Evolutionary conservation across 2,113 vertebrate genomes (phyloP), one percentile per base, ranked within the genome.

Genomic region (Microtus richardsoni): DNA sequence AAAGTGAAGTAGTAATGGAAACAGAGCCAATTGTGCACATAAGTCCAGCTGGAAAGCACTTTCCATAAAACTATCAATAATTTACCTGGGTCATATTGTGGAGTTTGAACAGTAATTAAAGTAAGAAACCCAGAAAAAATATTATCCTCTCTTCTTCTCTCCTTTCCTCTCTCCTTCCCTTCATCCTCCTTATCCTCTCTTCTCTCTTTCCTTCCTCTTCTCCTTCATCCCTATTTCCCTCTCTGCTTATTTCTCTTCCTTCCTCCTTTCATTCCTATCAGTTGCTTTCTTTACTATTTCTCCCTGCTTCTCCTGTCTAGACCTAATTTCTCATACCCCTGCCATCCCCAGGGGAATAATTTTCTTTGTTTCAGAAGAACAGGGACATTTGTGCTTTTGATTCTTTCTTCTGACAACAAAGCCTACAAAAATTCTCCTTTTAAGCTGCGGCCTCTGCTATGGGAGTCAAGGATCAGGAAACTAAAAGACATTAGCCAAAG

Each of bases 1-100:
- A 77, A 82, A 95, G 93, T 89, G 60, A 95, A 93, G 92, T 64
- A 93, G 91, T 96, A 97, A 97, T 97, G 94, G 96, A 85, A 96
- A 96, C 79, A 93, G 88, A 91, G 82, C 93, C 90, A 97, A 97
- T 96, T 98, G 93, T 93, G 88, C 2, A 60, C 95, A 82, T 88
- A 96, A 93, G 93, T 90, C 66, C 71, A 75, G 62, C 93, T 95
- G 84, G 92, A 94, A 94, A 95, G 95, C 88, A 93, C 92, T 97
- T 95, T 95, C 75, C 73, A 90, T 41, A 79, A 70, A 95, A 93
- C 60, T 70, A 86, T 95, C 96, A 96, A 95, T 97, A 95, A 97
- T 96, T 97, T 93, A 96, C 91, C 92, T 97, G 92, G 74, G 44
- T 80, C 80, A 30, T 93, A 19, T 88, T 96, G 85, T 85, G 26